phyloP scores from a whole-genome alignment of 2,797 vertebrate genomes.

The Enteromius viviparus region DNA sequence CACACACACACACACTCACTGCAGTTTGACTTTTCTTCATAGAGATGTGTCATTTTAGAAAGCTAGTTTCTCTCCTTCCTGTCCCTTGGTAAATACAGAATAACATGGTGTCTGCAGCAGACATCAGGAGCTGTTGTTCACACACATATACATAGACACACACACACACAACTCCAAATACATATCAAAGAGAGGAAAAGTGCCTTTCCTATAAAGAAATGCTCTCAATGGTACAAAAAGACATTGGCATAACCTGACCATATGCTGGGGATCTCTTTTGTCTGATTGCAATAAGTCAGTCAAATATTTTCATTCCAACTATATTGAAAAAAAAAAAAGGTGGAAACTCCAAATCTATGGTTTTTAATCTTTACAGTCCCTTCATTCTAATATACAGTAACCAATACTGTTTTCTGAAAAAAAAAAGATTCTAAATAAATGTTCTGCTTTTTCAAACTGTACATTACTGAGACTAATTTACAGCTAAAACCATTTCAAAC shows the following conservation, averaged over 20 bases:
- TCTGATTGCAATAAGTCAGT: conserved; percentile 11
- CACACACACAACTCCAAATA: conserved; percentile 46
- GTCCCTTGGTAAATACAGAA: conserved; percentile 24
- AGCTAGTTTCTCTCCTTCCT: conserved; percentile 2
- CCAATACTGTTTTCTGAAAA: conserved; percentile 47
- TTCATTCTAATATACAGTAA: conserved; percentile 39
- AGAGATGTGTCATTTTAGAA: neutral
- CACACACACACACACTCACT: neutral
- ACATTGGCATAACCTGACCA: conserved; percentile 22
- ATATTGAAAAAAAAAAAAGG: conserved; percentile 12
- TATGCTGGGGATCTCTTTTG: conserved; percentile 1
- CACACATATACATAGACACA: conserved; percentile 36
- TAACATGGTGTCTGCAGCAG: conserved; percentile 37
- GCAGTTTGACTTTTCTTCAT: neutral
- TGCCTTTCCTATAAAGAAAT: conserved; percentile 44
- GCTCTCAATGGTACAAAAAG: conserved; percentile 30
- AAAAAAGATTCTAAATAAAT: conserved; percentile 31
- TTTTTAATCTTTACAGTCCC: conserved; percentile 24
- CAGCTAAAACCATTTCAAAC: conserved; percentile 40
- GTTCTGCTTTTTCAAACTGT: conserved; percentile 42
- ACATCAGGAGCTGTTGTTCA: conserved; percentile 20
- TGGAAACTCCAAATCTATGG: conserved; percentile 33
- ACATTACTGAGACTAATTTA: conserved; percentile 34
- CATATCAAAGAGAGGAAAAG: conserved; percentile 46
- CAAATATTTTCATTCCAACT: conserved; percentile 23